These are phyloP conservation scores for Embiotoca jacksoni DNA, from an alignment of 2,113 vertebrate species.

Conservation along the genomic window DNA sequence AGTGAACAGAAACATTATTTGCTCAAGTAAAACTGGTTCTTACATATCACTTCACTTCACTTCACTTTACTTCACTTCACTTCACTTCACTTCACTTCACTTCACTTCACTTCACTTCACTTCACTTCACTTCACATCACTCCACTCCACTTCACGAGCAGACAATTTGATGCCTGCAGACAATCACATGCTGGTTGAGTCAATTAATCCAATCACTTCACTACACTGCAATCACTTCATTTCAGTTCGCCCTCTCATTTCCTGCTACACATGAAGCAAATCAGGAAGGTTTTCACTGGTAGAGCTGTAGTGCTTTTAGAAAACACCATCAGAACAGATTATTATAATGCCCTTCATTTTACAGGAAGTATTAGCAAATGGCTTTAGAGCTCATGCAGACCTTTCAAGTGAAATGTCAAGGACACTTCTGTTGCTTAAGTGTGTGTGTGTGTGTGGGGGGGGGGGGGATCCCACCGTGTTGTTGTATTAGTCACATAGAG, in stretches of 20 bases:
- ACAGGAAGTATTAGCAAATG: slow-evolving; percentile 16
- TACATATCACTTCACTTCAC: too few relatives aligned
- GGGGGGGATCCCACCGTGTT: background rate
- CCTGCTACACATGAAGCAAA: background rate
- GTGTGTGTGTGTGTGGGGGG: slow-evolving; percentile 7
- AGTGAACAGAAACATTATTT: too few relatives aligned
- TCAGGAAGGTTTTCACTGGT: background rate
- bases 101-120: background rate
- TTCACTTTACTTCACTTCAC: background rate
- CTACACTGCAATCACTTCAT: too few relatives aligned
- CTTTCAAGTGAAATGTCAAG: slow-evolving; percentile 64
- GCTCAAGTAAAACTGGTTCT: too few relatives aligned
- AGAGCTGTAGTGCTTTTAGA: background rate
- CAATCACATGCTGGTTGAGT: too few relatives aligned
- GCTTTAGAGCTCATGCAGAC: slow-evolving; percentile 33
- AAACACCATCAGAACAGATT: background rate
- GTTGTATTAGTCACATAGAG: slow-evolving; percentile 31
- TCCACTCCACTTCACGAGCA: background rate
- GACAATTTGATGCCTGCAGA: background rate
- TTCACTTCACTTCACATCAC: background rate
- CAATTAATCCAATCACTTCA: too few relatives aligned
- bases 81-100: background rate
- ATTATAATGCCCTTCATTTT: background rate
- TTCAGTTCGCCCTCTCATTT: too few relatives aligned
- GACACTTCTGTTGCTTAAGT: slow-evolving; percentile 8